phyloP scores from a whole-genome alignment of 92 coral and sea anemone species.

The Paragorgia papillata region DNA sequence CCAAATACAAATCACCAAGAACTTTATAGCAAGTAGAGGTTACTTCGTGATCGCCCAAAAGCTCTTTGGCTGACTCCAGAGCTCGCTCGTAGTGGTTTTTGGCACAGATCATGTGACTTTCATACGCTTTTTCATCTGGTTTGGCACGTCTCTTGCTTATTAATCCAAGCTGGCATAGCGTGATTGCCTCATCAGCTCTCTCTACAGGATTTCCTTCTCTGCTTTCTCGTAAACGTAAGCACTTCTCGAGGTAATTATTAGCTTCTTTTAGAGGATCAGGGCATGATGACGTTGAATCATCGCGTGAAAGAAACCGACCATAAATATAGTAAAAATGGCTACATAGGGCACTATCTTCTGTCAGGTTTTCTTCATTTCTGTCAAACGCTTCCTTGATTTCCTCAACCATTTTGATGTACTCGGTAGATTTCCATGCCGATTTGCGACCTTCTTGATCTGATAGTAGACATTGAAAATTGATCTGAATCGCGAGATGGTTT shows the following conservation, averaged over 20 bases:
- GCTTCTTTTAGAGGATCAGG: slow-evolving; percentile 11
- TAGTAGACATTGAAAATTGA: slow-evolving; percentile 13
- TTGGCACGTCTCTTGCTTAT: not conserved
- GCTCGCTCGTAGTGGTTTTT: not conserved
- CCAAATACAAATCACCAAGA: slow-evolving; percentile 7
- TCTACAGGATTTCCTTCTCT: not conserved
- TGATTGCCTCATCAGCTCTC: not conserved
- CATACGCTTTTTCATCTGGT: not conserved
- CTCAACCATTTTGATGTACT: too few relatives aligned
- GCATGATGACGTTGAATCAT: not conserved
- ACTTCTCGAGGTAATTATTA: not conserved
- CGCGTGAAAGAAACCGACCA: too few relatives aligned
- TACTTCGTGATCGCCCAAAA: slow-evolving; percentile 19
- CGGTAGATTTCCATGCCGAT: not conserved
- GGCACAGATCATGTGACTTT: not conserved
- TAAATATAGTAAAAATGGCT: too few relatives aligned
- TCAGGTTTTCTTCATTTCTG: too few relatives aligned
- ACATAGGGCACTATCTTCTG: too few relatives aligned
- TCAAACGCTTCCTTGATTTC: too few relatives aligned
- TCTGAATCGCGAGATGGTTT: not conserved
- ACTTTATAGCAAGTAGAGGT: not conserved
- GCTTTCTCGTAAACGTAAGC: not conserved
- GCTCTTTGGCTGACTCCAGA: not conserved
- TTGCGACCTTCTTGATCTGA: slow-evolving; percentile 22
- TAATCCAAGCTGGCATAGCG: not conserved